Conservation (phyloP, 2,797 vertebrate genomes). For the Sarcophilus harrisii region DNA sequence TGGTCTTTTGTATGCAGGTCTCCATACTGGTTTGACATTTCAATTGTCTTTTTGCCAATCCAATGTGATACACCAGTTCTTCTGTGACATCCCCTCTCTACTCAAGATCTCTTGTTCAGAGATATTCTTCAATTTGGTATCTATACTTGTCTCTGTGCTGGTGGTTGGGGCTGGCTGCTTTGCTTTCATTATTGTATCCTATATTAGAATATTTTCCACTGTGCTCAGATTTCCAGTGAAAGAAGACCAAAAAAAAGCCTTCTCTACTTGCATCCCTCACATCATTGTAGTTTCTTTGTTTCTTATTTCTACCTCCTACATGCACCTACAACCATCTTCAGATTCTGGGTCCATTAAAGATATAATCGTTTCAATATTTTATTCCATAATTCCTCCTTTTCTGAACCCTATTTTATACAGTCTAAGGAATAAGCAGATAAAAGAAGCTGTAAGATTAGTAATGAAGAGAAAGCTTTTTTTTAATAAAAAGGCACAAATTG, state of each 20-base stretch:
- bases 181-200: too few species aligned
- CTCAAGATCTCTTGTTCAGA: slow-evolving; percentile 55
- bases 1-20: slow-evolving; percentile 59
- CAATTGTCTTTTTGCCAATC: background rate
- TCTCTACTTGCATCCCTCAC: slow-evolving; percentile 61
- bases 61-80: slow-evolving; percentile 43
- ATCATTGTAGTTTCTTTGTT: slow-evolving; percentile 45
- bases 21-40: background rate
- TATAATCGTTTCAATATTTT: too few species aligned
- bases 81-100: slow-evolving; percentile 56
- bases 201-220: too few species aligned
- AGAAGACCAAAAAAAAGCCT: background rate
- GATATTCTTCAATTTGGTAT: slow-evolving; percentile 44
- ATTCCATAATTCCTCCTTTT: too few species aligned
- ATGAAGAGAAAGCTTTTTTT: background rate
- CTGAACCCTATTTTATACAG: too few species aligned
- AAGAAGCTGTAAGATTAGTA: background rate
- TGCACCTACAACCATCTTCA: slow-evolving; percentile 10
- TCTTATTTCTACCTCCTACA: background rate
- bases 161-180: slow-evolving; percentile 8
- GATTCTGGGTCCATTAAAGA: background rate
- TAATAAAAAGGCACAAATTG: background rate
- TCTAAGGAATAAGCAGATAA: too few species aligned
- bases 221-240: too few species aligned
- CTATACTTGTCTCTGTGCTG: slow-evolving; percentile 39